Evolutionary conservation across 1,140 invertebrate genomes (phyloP), one percentile per base, ranked within the genome.

Genomic region (Orussus abietinus): DNA sequence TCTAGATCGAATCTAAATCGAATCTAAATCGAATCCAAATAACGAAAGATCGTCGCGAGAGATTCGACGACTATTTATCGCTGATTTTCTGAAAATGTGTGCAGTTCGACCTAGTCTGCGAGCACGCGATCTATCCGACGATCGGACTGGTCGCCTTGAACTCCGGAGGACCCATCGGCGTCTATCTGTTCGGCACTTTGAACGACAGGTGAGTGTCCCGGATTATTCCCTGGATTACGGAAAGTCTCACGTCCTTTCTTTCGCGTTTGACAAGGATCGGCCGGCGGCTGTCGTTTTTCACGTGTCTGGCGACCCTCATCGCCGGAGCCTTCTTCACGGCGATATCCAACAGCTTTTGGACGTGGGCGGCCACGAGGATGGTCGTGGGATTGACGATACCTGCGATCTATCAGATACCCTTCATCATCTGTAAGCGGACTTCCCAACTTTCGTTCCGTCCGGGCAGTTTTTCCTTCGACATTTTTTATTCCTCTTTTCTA

Each of bases 351-450:
- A 78, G 85, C 60, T 92, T 90, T 62, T 88, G 84, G 81, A 80
- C 79, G 29, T 94, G 91, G 87, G 82, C 87, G 1, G 69, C 77
- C 2, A 85, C 84, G 51, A 75, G 89, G 51, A 75, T 85, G 9
- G 75, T 93, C 34, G 88, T 92, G 4, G 91, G 90, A 11, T 66
- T 92, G 1, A 91, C 90, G 1, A 90, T 93, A 53, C 90, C 90
- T 6, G 90, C 90, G 3, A 85, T 93, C n/a, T 94, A 93, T 70
- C 90, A 95, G 75, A 92, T 94, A 64, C 91, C 91, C 3, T 94
- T 93, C 59, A 93, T 94, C 43, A 92, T 94, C 58, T 89, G 91
- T 92, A 77, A 85, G 82, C 75, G 38, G 48, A 34, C 44, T 30
- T 34, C 30, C n/a, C n/a, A 47, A 34, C 38, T 42, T 35, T 17